Evolutionary conservation across 2,113 vertebrate species (phyloP), one percentile per base, ranked within the genome.

Genomic region (Phyllostomus hastatus): DNA sequence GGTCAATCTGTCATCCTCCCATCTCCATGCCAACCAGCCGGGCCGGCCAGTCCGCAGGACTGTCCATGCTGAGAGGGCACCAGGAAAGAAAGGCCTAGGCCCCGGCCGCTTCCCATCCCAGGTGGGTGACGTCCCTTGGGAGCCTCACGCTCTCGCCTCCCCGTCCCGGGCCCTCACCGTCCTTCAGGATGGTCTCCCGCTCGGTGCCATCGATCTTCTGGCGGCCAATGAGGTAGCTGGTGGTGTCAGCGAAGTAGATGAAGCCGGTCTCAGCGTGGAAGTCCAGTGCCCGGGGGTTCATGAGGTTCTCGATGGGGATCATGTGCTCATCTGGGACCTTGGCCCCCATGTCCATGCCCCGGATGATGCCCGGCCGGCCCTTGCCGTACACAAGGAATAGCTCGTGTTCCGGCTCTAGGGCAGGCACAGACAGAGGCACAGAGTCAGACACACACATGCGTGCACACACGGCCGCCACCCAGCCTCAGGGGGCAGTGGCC

Each of bases 291-390:
- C 99, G 98, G 10, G 99, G 99, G 95, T 99, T 99, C 99, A 99
- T 99, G 61, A 99, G 98, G 98, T 99, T 99, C 98, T 99, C 99
- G 0, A 99, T 99, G 96, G 99, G 99, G 94, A 99, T 99, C 99
- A 99, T 99, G 98, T 99, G 99, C 96, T 99, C 99, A 0, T 99
- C 99, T 0, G 99, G 99, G 54, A 99, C 99, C 90, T 99, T 99
- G 66, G 99, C 99, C 0, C 99, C 99, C 99, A 99, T 99, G 97
- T 99, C 99, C 99, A 99, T 99, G 26, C 99, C 99, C 0, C 99
- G 98, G 97, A 99, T 99, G 97, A 99, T 99, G 84, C 99, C 99
- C 0, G 99, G 99, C 0, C 99, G 99, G 15, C 99, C 99, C 76
- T 99, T 99, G 78, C 99, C 99, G 0, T 99, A 99, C 54, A 99